Evolutionary conservation across 2,797 vertebrate genomes (phyloP), one percentile per base, ranked within the genome.

Genomic region (Hemibagrus guttatus): DNA sequence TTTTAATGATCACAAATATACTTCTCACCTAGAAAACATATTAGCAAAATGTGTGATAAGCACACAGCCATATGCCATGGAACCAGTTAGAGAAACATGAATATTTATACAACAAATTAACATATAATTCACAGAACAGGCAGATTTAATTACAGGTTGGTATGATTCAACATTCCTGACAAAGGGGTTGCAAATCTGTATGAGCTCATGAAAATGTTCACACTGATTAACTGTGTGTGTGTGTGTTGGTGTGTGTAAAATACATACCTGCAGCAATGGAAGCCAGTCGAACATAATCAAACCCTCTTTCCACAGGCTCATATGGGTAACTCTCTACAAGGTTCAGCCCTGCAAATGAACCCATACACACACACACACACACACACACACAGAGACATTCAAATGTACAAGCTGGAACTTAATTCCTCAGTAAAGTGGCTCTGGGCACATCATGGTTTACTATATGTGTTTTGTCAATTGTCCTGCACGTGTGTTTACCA

Each of bases 251-350:
- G 14, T 49, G 42, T 66, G 14, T 66, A 68, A 84, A 89, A 86
- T 39, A 83, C 87, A 91, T 93, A 98, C 97, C 97, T 95, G 97
- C 97, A 7, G 97, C 97, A 74, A 98, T 98, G 90, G 97, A 98
- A 2, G 97, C 97, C 95, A 98, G 94, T 0, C 97, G 96, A 1
- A 98, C 97, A 0, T 97, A 97, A 90, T 97, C 97, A 0, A 96
- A 97, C 83, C 95, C 97, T 71, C 96, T 94, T 91, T 97, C 91
- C 84, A 97, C 96, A 0, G 96, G 96, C 83, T 98, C 97, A 0
- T 98, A 98, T 0, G 97, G 97, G 85, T 95, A 98, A 52, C 91
- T 95, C 90, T 98, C 97, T 94, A 97, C 95, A 72, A 97, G 93
- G n/a, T 94, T 97, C 90, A 97, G 95, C 52, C 97, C 97, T 97